These are phyloP conservation scores for Invenusta paracnida DNA, from an alignment of 2,888 invertebrate species.

Conservation along the genomic window DNA sequence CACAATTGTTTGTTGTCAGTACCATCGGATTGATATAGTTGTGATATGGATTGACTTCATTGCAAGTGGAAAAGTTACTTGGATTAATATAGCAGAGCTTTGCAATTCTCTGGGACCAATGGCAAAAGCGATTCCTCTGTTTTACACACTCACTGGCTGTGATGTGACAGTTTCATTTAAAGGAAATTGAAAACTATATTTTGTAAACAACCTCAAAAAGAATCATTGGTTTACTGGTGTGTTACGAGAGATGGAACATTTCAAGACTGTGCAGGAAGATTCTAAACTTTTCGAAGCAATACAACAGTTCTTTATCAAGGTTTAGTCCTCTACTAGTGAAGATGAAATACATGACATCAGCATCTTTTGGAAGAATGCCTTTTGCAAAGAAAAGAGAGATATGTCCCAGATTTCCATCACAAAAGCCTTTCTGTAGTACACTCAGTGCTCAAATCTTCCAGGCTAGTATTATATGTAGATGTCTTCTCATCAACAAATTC, in stretches of 20 bases:
- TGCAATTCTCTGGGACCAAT: neutral
- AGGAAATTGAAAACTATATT: neutral
- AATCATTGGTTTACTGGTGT: neutral
- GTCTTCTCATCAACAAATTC: conserved; percentile 25
- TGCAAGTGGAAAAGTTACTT: neutral
- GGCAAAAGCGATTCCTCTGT: neutral
- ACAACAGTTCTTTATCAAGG: neutral
- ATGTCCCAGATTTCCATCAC: neutral
- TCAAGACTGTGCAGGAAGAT: neutral
- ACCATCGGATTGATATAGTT: neutral
- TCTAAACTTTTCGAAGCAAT: neutral
- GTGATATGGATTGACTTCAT: neutral
- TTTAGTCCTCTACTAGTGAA: neutral
- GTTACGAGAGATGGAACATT: neutral
- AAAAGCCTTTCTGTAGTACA: neutral
- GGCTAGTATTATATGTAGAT: conserved; percentile 20
- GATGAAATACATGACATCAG: neutral
- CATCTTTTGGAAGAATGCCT: neutral
- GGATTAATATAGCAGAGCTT: neutral
- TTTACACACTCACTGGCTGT: neutral
- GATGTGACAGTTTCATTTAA: neutral
- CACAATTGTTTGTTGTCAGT: neutral
- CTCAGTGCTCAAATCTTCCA: conserved; percentile 5
- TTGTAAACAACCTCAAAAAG: neutral
- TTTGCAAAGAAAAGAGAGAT: neutral